Base-by-base conservation (phyloP, 1,140 invertebrate genomes). In the Drosophila pectinifera region DNA sequence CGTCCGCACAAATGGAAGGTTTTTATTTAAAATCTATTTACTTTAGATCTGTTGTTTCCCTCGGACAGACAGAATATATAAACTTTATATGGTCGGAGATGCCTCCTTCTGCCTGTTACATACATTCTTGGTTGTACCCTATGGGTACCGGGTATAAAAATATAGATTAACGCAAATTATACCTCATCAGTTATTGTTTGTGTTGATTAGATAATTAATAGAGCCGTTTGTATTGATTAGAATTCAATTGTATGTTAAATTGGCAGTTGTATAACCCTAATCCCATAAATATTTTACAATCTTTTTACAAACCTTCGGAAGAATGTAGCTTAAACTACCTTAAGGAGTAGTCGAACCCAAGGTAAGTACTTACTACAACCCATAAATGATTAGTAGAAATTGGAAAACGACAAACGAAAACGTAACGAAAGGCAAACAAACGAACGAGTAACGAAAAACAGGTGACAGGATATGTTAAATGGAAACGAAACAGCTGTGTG, bases 341-440 rank as follows among this genome's bases (percentile, higher is more conserved):
- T 69, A 34, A 36, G 3, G 45, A 26, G 46, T 55, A 70, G 24
- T 54, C 7, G 1, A 34, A 28, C 24, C 65, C 31, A 38, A 22
- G 10, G 14, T 38, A 54, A 31, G 22, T 31, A 54, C 24, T 54
- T 8, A 14, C 20, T 41, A 22, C 11, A 49, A 64, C 16, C 64
- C 39, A 24, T 11, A 31, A 16, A 43, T 64, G 48, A 86, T 85
- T 85, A 85, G 82, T 85, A 78, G 20, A 31, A 80, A 54, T 24
- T 36, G 31, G 22, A 70, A 43, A 59, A 45, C 46, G 63, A 64
- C 45, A 55, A 26, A 38, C 41, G 24, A 49, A 46, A 67, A 45
- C 36, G 48, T 38, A 53, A 69, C 43, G 31, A 54, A 46, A 58
- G 38, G 39, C 36, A 45, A 65, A 69, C 48, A 49, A 59, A 74